phyloP scores from a whole-genome alignment of 2,113 vertebrate genomes.

The Pica pica region DNA sequence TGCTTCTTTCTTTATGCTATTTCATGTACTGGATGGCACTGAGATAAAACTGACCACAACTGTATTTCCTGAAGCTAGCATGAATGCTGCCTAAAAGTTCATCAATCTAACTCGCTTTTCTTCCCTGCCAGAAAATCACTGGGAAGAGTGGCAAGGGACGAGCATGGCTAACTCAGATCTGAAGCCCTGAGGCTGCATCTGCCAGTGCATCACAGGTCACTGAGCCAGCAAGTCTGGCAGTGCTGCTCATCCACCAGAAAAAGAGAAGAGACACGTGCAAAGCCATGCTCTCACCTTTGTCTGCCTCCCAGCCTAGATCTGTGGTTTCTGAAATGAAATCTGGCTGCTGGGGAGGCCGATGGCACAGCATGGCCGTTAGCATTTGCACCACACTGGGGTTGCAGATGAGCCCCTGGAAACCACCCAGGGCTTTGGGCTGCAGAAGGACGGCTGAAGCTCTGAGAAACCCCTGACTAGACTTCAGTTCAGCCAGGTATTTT shows the following conservation, averaged over 20 bases:
- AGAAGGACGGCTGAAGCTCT: neutral
- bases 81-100: neutral
- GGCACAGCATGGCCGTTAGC: neutral
- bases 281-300: neutral
- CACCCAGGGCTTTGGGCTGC: neutral
- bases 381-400: fast-evolving
- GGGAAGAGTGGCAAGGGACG: fast-evolving
- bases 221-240: fast-evolving
- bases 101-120: neutral
- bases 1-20: neutral
- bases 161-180: neutral
- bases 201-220: neutral
- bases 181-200: neutral
- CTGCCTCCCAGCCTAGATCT: neutral
- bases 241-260: neutral
- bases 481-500: neutral
- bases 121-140: neutral
- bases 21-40: neutral
- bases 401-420: neutral
- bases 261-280: neutral
- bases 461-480: neutral
- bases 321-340: neutral
- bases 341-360: neutral
- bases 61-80: neutral
- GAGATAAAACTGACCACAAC: neutral